Evolutionary conservation across 2,797 vertebrate species (phyloP).

Genomic region (Adelosebastes latens): DNA sequence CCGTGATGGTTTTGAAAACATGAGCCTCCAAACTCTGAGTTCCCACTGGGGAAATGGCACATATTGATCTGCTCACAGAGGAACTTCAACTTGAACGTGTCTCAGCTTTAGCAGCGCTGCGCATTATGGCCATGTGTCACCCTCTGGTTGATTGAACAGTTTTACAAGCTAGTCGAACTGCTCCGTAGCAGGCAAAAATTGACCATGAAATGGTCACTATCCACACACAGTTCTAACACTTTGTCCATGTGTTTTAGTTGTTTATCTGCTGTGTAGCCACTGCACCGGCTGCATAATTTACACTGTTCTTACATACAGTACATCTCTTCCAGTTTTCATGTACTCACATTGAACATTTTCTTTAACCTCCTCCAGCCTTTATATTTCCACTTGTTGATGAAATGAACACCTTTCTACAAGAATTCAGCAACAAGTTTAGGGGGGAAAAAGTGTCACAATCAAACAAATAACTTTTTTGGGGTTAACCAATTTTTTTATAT

Average conservation of each 20-base stretch:
- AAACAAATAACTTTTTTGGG: not conserved
- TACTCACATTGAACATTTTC: not conserved
- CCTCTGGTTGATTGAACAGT: not conserved
- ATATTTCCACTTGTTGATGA: not conserved
- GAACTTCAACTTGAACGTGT: not conserved
- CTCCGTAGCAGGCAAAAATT: not conserved
- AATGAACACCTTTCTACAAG: not conserved
- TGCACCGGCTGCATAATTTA: not conserved
- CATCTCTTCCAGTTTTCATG: not conserved
- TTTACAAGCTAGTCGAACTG: not conserved
- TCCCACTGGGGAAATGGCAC: not conserved
- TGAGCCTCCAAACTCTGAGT: not conserved
- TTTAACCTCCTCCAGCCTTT: not conserved
- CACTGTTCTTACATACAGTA: not conserved
- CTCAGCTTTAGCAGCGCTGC: not conserved
- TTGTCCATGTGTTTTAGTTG: not conserved
- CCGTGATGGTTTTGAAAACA: slow-evolving; percentile 2
- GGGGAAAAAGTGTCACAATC: not conserved
- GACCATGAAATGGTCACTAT: not conserved
- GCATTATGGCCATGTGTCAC: not conserved
- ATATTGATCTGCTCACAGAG: slow-evolving; percentile 13
- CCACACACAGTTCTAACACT: not conserved
- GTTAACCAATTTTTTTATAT: not conserved
- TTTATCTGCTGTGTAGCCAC: not conserved
- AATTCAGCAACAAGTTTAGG: not conserved